Percentiles rank a stretch among this genome's conserved stretches.
Evolutionary conservation across 2,113 vertebrate genomes (phyloP).

Genomic region (Apodemus speciosus): DNA sequence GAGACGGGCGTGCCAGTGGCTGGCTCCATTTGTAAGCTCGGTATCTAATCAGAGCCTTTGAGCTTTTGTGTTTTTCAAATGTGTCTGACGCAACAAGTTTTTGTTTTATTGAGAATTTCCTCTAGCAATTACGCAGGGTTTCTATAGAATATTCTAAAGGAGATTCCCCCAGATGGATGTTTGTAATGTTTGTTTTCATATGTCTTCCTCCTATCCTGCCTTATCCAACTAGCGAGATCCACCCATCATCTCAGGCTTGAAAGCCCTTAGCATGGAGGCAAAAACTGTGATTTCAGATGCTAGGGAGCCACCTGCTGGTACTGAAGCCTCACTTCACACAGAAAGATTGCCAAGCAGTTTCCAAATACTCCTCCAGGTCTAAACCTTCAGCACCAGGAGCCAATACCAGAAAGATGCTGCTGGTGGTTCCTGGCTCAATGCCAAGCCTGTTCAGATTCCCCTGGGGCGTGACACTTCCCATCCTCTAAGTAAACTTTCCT

Average conservation of each 20-base stretch:
- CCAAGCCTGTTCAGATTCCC: not conserved
- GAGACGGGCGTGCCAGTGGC: not conserved
- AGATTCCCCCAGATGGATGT: not conserved
- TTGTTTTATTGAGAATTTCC: not conserved
- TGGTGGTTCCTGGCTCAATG: not conserved
- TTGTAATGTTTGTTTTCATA: conserved; percentile 1
- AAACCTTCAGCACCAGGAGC: not conserved
- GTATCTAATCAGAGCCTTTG: not conserved
- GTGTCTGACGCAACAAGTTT: not conserved
- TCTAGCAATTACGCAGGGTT: not conserved
- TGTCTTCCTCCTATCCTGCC: not conserved
- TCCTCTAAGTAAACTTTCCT: not conserved
- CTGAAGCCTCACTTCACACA: conserved; percentile 21
- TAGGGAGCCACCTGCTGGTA: conserved; percentile 78
- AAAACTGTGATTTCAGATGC: conserved; percentile 55
- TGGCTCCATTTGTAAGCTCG: not conserved
- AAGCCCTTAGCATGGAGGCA: not conserved
- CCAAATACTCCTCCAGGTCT: not conserved
- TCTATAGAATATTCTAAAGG: not conserved
- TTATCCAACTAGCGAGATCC: not conserved
- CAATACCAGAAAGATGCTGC: not conserved
- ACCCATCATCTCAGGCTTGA: not conserved
- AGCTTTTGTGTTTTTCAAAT: not conserved
- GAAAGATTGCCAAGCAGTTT: conserved; percentile 14
- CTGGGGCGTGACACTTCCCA: too few relatives aligned